Conservation (phyloP, 92 coral and sea anemone genomes). For the Nematostella vectensis region DNA sequence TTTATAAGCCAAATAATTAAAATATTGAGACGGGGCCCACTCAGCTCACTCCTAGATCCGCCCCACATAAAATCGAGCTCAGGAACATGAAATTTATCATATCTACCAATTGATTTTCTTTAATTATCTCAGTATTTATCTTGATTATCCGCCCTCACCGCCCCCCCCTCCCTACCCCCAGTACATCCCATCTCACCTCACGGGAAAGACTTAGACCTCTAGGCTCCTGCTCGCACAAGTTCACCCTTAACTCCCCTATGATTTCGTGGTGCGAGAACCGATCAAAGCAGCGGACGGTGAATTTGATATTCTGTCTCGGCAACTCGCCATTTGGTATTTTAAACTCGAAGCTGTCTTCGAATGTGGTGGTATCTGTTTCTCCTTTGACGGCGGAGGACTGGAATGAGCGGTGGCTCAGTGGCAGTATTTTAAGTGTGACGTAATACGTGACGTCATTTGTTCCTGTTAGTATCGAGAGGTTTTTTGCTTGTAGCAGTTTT, state of each 20-base stretch:
- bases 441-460: slow-evolving; percentile 60
- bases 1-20: too few relatives aligned
- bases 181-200: too few relatives aligned
- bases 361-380: slow-evolving; percentile 37
- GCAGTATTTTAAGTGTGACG: slow-evolving; percentile 68
- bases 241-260: slow-evolving; percentile 63
- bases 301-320: slow-evolving; percentile 64
- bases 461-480: slow-evolving; percentile 21
- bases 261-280: slow-evolving; percentile 94
- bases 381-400: slow-evolving; percentile 49
- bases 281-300: slow-evolving; percentile 74
- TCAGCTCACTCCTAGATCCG: too few relatives aligned
- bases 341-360: slow-evolving; percentile 75
- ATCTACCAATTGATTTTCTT: too few relatives aligned
- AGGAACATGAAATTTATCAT: too few relatives aligned
- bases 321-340: slow-evolving; percentile 47
- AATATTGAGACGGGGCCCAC: too few relatives aligned
- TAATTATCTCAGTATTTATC: too few relatives aligned
- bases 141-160: too few relatives aligned
- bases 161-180: too few relatives aligned
- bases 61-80: too few relatives aligned
- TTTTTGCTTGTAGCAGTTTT: slow-evolving; percentile 43
- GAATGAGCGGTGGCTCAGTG: slow-evolving; percentile 76
- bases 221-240: slow-evolving; percentile 61
- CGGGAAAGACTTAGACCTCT: slow-evolving; percentile 85